These are phyloP conservation scores for Florisuga fusca DNA, from an alignment of 2,797 vertebrate species.

Conservation along the genomic window DNA sequence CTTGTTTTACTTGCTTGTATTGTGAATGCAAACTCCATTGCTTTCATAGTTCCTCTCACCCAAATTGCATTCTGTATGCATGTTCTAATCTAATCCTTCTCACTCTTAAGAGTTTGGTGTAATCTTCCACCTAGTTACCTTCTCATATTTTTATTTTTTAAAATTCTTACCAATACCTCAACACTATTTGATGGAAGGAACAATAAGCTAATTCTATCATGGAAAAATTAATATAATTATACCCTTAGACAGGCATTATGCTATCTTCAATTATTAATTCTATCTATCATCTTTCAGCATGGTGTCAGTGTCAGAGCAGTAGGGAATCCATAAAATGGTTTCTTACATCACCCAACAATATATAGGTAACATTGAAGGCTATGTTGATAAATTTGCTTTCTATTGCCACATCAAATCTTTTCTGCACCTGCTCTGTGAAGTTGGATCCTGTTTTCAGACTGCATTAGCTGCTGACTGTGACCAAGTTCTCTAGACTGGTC, in stretches of 20 bases:
- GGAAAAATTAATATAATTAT: neutral
- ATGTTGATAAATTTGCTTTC: neutral
- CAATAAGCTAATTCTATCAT: neutral
- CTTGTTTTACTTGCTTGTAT: neutral
- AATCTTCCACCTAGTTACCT: neutral
- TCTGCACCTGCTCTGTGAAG: neutral
- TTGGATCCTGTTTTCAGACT: neutral
- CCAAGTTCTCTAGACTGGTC: neutral
- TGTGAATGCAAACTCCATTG: neutral
- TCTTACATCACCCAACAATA: neutral
- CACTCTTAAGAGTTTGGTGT: neutral
- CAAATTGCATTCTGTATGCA: neutral
- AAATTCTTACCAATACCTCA: neutral
- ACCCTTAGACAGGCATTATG: neutral
- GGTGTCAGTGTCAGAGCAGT: neutral
- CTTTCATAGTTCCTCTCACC: neutral
- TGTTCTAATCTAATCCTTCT: neutral
- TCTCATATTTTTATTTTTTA: neutral
- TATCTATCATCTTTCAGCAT: neutral
- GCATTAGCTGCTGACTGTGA: neutral
- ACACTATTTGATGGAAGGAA: neutral
- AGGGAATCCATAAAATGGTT: neutral
- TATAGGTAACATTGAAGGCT: neutral
- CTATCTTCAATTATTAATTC: neutral
- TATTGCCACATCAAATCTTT: neutral